phyloP scores from a whole-genome alignment of 2,113 vertebrate genomes.

The Prunella himalayana region DNA sequence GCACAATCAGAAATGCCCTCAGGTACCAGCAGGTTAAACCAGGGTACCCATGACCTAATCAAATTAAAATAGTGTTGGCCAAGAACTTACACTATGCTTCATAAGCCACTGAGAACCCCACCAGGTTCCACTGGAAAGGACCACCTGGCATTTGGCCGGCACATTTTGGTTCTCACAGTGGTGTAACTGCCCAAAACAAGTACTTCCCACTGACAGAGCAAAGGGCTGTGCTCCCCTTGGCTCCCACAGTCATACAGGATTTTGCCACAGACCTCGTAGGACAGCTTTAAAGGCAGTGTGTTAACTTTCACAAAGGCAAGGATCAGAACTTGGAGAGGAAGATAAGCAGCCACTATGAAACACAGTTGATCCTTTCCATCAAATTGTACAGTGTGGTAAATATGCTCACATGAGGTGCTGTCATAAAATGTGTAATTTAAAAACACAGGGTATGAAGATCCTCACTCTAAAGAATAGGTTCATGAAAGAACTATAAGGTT shows the following conservation, averaged over 20 bases:
- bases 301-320: background rate
- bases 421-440: background rate
- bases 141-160: background rate
- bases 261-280: background rate
- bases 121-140: background rate
- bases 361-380: background rate
- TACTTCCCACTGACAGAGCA: background rate
- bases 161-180: rapidly evolving
- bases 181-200: background rate
- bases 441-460: background rate
- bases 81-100: background rate
- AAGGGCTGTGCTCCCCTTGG: background rate
- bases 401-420: background rate
- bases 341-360: background rate
- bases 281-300: background rate
- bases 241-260: background rate
- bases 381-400: background rate
- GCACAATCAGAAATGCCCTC: background rate
- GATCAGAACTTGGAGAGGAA: background rate
- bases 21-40: background rate
- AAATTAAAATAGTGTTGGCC: background rate
- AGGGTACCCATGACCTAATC: background rate
- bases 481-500: background rate
- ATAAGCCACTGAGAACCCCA: background rate
- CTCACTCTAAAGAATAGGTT: background rate